Evolutionary conservation across 2,797 vertebrate species (phyloP).

Genomic region (Naso thynnoides): DNA sequence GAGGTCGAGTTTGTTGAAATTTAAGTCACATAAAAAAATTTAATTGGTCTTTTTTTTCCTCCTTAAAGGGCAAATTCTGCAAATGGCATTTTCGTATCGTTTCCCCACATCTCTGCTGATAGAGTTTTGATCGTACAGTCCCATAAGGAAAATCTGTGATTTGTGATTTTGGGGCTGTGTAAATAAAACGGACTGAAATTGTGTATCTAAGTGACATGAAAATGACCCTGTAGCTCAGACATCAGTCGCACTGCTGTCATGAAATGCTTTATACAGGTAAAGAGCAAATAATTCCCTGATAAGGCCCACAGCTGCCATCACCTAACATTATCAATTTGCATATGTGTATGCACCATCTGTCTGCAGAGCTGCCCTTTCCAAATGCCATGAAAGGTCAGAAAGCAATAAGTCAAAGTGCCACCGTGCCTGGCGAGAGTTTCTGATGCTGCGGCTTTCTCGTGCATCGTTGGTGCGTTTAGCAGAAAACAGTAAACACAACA

Average conservation of each 20-base stretch:
- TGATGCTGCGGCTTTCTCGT: slow-evolving; percentile 31
- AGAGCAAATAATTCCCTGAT: slow-evolving; percentile 34
- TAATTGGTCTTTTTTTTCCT: slow-evolving; percentile 4
- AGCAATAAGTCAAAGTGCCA: slow-evolving; percentile 62
- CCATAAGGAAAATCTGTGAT: not conserved
- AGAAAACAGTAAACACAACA: slow-evolving; percentile 50
- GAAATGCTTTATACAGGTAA: slow-evolving; percentile 10
- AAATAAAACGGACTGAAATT: not conserved
- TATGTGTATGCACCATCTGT: slow-evolving; percentile 64
- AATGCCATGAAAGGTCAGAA: slow-evolving; percentile 77
- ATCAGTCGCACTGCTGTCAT: not conserved
- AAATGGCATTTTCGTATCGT: not conserved
- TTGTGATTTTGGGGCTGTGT: not conserved
- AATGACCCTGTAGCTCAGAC: slow-evolving; percentile 8
- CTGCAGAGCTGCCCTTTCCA: slow-evolving; percentile 69
- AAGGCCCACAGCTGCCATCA: slow-evolving; percentile 8
- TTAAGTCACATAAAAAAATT: slow-evolving; percentile 3
- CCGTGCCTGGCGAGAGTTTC: slow-evolving; percentile 24
- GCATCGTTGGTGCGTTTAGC: slow-evolving; percentile 32
- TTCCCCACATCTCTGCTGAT: not conserved
- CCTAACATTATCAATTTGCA: slow-evolving; percentile 67
- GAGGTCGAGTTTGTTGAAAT: slow-evolving; percentile 26
- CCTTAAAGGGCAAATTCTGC: slow-evolving; percentile 1
- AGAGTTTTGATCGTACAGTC: not conserved
- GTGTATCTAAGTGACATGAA: not conserved